phyloP scores from a whole-genome alignment of 2,113 vertebrate genomes.

The Anolis carolinensis region DNA sequence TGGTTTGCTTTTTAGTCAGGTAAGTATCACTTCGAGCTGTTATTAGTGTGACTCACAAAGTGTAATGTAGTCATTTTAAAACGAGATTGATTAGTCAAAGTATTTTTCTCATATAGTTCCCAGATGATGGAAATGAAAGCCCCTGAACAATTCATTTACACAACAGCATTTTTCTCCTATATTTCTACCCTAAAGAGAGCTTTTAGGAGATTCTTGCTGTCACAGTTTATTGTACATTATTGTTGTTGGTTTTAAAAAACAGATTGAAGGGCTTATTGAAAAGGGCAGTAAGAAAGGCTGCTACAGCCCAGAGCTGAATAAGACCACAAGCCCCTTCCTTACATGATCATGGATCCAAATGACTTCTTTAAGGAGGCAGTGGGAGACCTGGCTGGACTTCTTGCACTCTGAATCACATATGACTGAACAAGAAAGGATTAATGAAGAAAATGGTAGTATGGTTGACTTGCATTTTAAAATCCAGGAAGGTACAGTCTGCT shows the following conservation, averaged over 20 bases:
- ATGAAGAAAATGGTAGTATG: not conserved
- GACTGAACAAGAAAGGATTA: not conserved
- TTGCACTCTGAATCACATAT: not conserved
- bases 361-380: not conserved
- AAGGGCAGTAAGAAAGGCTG: not conserved
- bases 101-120: not conserved
- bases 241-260: not conserved
- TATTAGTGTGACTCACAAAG: not conserved
- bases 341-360: too few relatives aligned
- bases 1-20: not conserved
- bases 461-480: conserved; percentile 45
- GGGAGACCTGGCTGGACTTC: not conserved
- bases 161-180: not conserved
- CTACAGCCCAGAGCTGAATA: not conserved
- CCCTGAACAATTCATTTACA: too few relatives aligned
- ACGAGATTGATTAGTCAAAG: not conserved
- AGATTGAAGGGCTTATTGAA: too few relatives aligned
- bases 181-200: not conserved
- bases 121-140: not conserved
- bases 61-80: not conserved
- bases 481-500: conserved; percentile 17
- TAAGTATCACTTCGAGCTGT: too few relatives aligned
- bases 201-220: not conserved
- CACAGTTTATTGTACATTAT: not conserved
- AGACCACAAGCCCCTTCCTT: not conserved